These are phyloP conservation scores for Plutomurus gul DNA, from an alignment of 1,140 invertebrate genomes.

Conservation along the genomic window DNA sequence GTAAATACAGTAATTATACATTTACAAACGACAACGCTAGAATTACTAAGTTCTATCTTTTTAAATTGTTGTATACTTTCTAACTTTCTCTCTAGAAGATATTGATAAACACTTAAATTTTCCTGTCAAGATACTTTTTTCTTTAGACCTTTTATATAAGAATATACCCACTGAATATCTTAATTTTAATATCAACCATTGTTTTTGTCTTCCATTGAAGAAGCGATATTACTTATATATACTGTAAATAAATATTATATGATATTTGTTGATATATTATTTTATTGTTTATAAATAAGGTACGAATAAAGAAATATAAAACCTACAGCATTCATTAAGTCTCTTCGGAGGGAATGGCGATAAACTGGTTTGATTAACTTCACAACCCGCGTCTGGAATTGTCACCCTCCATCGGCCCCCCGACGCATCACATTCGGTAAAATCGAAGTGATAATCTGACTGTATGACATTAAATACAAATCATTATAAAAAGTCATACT, in stretches of 20 bases:
- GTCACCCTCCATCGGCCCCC: constrained; percentile 64
- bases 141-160: no score
- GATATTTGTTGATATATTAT: no score
- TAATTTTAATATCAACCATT: background rate
- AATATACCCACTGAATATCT: background rate
- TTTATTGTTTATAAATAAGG: background rate
- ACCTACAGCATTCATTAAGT: constrained; percentile 63
- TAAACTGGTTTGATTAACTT: no score
- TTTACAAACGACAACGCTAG: background rate
- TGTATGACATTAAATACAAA: constrained; percentile 47
- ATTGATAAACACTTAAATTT: no score
- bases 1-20: constrained; percentile 46
- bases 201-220: no score
- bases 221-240: no score
- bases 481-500: background rate
- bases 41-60: background rate
- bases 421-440: constrained; percentile 64
- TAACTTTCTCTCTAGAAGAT: no score
- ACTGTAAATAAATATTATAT: no score
- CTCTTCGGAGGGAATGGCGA: constrained; percentile 59
- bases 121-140: no score
- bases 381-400: constrained; percentile 60
- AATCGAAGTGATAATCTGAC: constrained; percentile 64
- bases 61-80: no score
- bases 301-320: background rate